Percentiles rank a stretch among this genome's conserved stretches.
Evolutionary conservation across 1,140 invertebrate genomes (phyloP).

Genomic region (Chironomus striatipennis): DNA sequence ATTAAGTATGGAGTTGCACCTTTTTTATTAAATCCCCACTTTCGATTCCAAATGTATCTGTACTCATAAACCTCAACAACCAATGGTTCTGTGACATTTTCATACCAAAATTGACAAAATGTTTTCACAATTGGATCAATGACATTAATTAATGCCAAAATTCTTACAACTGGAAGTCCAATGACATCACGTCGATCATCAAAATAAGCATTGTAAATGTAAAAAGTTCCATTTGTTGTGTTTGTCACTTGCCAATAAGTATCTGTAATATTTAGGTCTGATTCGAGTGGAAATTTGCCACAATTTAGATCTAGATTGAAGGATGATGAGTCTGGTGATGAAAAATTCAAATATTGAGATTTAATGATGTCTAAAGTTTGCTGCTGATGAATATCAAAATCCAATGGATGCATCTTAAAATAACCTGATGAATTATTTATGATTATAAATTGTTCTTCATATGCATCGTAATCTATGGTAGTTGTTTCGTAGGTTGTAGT

Average conservation of each 20-base stretch:
- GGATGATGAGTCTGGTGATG: too few species aligned
- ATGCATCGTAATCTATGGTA: too few species aligned
- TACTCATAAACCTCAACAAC: not conserved
- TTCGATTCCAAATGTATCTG: not conserved
- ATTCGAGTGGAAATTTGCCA: too few species aligned
- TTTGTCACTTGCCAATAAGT: not conserved
- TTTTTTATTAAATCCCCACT: not conserved
- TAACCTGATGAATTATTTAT: too few species aligned
- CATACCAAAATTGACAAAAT: slow-evolving; percentile 19
- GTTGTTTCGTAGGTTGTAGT: too few species aligned
- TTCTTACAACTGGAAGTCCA: not conserved
- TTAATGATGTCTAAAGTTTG: too few species aligned
- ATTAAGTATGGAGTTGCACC: not conserved
- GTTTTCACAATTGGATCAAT: not conserved
- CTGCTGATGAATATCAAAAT: too few species aligned
- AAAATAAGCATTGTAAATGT: not conserved
- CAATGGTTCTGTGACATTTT: not conserved
- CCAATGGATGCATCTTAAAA: too few species aligned
- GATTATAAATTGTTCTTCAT: too few species aligned
- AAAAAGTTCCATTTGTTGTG: slow-evolving; percentile 5
- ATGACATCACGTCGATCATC: not conserved
- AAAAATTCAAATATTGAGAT: too few species aligned
- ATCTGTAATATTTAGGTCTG: not conserved
- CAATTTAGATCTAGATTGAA: too few species aligned
- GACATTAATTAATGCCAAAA: not conserved